phyloP scores from a whole-genome alignment of 2,113 vertebrate genomes.

The Vombatus ursinus region DNA sequence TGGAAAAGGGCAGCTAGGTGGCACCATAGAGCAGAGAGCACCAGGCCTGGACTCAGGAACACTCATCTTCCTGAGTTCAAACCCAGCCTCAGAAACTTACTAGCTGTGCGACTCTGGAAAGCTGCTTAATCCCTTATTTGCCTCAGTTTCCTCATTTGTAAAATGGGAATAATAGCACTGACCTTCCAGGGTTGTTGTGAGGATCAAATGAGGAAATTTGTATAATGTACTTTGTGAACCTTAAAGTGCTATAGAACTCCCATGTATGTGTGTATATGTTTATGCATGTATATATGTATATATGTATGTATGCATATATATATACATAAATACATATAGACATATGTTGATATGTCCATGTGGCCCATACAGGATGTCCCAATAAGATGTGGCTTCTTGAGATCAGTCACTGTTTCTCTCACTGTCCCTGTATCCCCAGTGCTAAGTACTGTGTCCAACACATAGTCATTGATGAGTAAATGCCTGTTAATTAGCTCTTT shows the following conservation, averaged over 20 bases:
- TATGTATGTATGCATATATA: too few relatives aligned
- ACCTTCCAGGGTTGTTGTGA: too few relatives aligned
- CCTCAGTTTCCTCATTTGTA: neutral
- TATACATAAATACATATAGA: too few relatives aligned
- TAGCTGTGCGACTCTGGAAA: neutral
- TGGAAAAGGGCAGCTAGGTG: neutral
- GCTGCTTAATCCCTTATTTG: neutral
- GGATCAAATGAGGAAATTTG: neutral
- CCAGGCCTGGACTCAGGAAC: neutral
- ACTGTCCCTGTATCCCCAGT: neutral
- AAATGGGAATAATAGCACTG: neutral
- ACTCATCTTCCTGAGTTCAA: neutral
- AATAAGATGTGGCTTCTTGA: neutral
- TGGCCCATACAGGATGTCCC: neutral
- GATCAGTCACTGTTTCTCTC: neutral
- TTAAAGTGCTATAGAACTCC: neutral
- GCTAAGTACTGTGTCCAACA: neutral
- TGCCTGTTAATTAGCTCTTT: neutral
- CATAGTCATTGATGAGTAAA: neutral
- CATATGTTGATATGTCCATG: neutral
- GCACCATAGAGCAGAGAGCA: too few relatives aligned
- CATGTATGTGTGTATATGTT: neutral
- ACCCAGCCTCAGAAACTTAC: too few relatives aligned
- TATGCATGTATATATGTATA: too few relatives aligned
- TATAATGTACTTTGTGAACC: neutral